phyloP scores from a whole-genome alignment of 2,888 invertebrate species.

The Hydraecia micacea region DNA sequence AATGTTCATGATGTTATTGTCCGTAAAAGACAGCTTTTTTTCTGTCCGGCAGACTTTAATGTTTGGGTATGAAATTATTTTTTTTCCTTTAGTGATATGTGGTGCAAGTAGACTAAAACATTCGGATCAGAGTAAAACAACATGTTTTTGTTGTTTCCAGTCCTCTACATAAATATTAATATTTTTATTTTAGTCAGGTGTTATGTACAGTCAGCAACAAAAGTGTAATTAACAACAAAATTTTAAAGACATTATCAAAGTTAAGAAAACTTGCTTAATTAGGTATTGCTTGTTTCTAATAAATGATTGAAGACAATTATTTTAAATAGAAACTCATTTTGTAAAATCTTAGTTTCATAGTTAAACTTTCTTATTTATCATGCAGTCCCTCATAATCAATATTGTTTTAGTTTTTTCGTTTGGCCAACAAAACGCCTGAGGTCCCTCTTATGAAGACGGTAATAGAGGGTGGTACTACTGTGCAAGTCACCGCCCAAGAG shows the following conservation, averaged over 20 bases:
- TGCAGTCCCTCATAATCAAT: conserved; percentile 2
- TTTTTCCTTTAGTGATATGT: too few relatives aligned
- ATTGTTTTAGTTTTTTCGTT: conserved; percentile 67
- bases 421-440: conserved; percentile 59
- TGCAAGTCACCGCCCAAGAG: conserved; percentile 83
- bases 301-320: neutral
- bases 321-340: neutral
- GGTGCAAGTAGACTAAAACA: neutral
- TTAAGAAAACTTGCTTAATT: neutral
- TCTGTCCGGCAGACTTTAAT: too few relatives aligned
- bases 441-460: conserved; percentile 77
- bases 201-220: neutral
- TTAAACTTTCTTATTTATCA: neutral
- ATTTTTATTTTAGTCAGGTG: neutral
- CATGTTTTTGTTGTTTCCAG: neutral
- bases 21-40: too few relatives aligned
- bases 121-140: neutral
- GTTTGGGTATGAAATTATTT: too few relatives aligned
- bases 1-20: neutral
- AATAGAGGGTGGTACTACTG: conserved; percentile 82
- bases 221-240: neutral
- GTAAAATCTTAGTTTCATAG: neutral
- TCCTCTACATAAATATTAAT: too few relatives aligned
- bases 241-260: neutral
- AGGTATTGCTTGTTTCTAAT: neutral